Conservation (phyloP, 2,113 vertebrate species). For the Todiramphus saurophagus region DNA sequence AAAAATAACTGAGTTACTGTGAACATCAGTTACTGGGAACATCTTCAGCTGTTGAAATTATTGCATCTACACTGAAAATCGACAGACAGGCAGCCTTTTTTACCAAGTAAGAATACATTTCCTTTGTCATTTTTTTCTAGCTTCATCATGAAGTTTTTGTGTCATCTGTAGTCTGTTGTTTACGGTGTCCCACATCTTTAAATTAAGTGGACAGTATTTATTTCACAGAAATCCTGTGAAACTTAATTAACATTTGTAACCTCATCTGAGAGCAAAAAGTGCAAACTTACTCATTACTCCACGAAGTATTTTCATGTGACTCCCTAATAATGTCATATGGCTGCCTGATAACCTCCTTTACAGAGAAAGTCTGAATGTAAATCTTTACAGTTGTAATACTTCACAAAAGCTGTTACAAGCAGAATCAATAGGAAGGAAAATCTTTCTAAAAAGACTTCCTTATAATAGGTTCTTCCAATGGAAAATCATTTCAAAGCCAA, state of each 20-base stretch:
- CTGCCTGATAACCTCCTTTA: not conserved
- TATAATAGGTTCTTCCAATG: not conserved
- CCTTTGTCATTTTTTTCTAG: not conserved
- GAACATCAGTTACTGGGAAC: not conserved
- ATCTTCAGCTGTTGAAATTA: not conserved
- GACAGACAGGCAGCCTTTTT: not conserved
- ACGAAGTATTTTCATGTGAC: not conserved
- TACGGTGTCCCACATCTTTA: not conserved
- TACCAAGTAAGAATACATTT: not conserved
- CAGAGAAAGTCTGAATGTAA: not conserved
- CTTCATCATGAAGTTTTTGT: not conserved
- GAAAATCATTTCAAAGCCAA: not conserved
- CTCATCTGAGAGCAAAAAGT: not conserved
- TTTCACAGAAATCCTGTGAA: not conserved
- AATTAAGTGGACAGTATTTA: not conserved
- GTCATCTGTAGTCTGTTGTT: not conserved
- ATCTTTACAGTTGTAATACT: not conserved
- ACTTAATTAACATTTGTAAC: not conserved
- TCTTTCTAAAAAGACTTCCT: not conserved
- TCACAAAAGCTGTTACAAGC: not conserved
- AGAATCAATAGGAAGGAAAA: not conserved
- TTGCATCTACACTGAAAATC: not conserved
- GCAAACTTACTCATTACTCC: not conserved
- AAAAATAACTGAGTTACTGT: not conserved
- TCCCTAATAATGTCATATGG: not conserved